These are phyloP conservation scores for Macrotus californicus DNA, from an alignment of 2,113 vertebrate genomes.

Conservation along the genomic window DNA sequence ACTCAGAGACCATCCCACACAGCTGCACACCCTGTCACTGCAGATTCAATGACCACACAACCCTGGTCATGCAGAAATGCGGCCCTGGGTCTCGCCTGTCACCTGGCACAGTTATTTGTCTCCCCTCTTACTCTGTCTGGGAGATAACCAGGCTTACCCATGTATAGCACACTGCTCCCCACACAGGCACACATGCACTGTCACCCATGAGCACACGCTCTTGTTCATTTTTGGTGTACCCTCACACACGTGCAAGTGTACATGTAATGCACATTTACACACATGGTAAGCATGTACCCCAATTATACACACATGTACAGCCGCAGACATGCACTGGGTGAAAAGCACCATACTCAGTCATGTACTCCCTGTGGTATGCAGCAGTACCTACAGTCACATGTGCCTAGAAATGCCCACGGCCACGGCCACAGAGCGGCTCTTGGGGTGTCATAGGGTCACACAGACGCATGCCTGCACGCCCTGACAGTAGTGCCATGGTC, in stretches of 20 bases:
- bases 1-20: background rate
- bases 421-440: background rate
- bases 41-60: background rate
- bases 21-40: background rate
- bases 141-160: background rate
- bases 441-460: background rate
- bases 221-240: background rate
- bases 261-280: background rate
- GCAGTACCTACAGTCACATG: background rate
- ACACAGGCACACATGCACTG: background rate
- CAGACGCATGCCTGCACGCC: accelerated
- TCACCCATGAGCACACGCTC: background rate
- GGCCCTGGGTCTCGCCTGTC: background rate
- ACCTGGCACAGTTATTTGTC: background rate
- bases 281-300: background rate
- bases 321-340: background rate
- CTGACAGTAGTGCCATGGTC: background rate
- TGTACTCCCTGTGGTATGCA: background rate
- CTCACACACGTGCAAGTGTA: accelerated
- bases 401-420: background rate
- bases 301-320: too few relatives aligned
- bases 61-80: background rate
- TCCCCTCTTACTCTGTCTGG: background rate
- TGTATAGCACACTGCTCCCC: background rate
- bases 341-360: background rate